Conservation (phyloP, 1,140 invertebrate species). For the Lepidotrigona ventralis region DNA sequence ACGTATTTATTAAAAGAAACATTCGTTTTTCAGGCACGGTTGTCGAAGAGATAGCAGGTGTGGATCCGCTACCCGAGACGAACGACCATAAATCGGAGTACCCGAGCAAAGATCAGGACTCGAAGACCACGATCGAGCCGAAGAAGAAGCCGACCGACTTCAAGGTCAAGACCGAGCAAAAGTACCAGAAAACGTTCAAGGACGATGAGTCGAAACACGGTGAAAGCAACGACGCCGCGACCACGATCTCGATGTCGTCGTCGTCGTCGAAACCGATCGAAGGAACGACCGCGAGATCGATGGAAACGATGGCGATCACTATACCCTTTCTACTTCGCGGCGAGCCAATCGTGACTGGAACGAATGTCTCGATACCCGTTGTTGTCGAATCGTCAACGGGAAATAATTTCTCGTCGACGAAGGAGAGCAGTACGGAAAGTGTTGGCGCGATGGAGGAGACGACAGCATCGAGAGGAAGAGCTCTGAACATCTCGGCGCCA, state of each 20-base stretch:
- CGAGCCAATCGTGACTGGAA: slow-evolving; percentile 53
- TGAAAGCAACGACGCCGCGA: background rate
- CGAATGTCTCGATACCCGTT: background rate
- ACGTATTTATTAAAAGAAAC: background rate
- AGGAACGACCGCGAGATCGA: slow-evolving; percentile 16
- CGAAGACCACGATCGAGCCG: slow-evolving; percentile 62
- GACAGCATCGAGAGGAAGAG: slow-evolving; percentile 65
- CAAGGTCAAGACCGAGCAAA: slow-evolving; percentile 71
- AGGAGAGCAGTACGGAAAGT: background rate
- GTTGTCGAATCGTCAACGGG: slow-evolving; percentile 18
- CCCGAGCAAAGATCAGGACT: slow-evolving; percentile 63
- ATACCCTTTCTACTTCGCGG: slow-evolving; percentile 62
- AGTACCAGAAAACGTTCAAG: slow-evolving; percentile 69
- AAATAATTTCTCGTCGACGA: background rate
- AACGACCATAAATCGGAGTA: slow-evolving; percentile 59
- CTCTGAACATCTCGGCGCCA: slow-evolving; percentile 72
- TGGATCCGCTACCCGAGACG: slow-evolving; percentile 62
- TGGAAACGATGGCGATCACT: slow-evolving; percentile 24
- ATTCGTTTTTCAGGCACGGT: slow-evolving; percentile 45
- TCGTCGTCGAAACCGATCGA: slow-evolving; percentile 31
- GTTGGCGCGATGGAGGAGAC: slow-evolving; percentile 24
- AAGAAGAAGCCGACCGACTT: slow-evolving; percentile 73
- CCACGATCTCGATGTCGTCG: slow-evolving; percentile 30
- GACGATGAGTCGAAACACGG: slow-evolving; percentile 51
- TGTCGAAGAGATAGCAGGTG: slow-evolving; percentile 54